Conservation (phyloP, 1,140 invertebrate species). For the Yoshiicerus persimilis region DNA sequence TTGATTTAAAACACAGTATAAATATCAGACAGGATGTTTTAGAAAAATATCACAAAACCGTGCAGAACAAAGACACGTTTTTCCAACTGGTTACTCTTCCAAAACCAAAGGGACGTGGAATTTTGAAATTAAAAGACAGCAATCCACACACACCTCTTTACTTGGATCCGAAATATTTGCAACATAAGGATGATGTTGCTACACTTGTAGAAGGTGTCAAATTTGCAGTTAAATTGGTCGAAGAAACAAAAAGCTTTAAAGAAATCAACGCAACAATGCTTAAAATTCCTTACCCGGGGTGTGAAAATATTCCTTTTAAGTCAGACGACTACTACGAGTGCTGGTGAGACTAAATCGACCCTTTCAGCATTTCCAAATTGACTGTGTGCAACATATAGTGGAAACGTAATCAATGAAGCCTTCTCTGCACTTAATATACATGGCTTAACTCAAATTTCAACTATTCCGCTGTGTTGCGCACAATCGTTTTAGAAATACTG, state of each 20-base stretch:
- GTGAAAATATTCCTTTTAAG: conserved; percentile 69
- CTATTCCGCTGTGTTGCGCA: too few species aligned
- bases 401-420: too few species aligned
- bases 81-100: conserved; percentile 38
- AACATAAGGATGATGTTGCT: conserved; percentile 36
- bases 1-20: neutral
- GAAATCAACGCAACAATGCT: conserved; percentile 35
- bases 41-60: conserved; percentile 1
- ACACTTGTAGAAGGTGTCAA: conserved; percentile 37
- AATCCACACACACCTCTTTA: conserved; percentile 25
- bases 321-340: conserved; percentile 71
- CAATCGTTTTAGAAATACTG: too few species aligned
- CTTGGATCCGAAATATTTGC: conserved; percentile 44
- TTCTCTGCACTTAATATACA: too few species aligned
- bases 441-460: too few species aligned
- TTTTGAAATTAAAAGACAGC: conserved; percentile 19
- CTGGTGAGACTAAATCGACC: neutral
- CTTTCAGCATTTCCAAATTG: too few species aligned
- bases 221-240: conserved; percentile 33
- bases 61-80: conserved; percentile 21
- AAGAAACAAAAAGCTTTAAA: conserved; percentile 33
- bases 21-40: conserved; percentile 17
- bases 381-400: too few species aligned
- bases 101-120: conserved; percentile 29
- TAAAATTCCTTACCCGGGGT: conserved; percentile 70